Evolutionary conservation across 2,113 vertebrate genomes (phyloP).

Genomic region (Apistogramma diplotaenia): DNA sequence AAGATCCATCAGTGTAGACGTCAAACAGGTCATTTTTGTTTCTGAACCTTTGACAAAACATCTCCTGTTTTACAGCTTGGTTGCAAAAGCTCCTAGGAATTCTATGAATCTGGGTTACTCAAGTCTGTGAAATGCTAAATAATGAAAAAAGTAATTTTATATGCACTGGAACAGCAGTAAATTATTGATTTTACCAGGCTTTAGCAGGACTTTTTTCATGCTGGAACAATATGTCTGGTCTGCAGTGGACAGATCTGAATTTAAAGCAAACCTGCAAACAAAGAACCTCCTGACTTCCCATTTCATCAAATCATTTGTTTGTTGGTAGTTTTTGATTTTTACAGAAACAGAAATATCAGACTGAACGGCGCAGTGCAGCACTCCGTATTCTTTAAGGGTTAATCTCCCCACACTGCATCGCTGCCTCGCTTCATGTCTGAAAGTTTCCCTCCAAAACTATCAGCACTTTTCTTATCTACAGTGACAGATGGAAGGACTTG

Average conservation of each 20-base stretch:
- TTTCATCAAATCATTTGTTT: neutral
- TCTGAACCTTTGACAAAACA: neutral
- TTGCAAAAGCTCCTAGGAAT: neutral
- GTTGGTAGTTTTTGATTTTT: neutral
- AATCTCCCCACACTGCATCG: neutral
- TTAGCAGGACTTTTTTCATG: constrained; percentile 1
- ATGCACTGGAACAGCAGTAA: constrained; percentile 23
- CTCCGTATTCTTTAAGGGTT: neutral
- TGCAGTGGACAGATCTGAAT: neutral
- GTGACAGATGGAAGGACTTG: constrained; percentile 19
- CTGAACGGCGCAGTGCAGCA: neutral
- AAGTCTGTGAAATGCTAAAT: constrained; percentile 29
- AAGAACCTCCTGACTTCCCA: neutral
- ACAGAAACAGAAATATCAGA: neutral
- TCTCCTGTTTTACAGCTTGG: neutral
- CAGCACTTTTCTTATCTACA: constrained; percentile 3
- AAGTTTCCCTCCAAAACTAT: neutral
- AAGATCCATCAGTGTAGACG: too few species aligned
- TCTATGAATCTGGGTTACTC: constrained; percentile 34
- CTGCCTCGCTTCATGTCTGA: neutral
- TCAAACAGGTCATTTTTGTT: neutral
- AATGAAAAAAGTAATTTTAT: constrained; percentile 27
- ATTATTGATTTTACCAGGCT: constrained; percentile 39
- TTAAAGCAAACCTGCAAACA: neutral
- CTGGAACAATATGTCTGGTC: constrained; percentile 7